Base-by-base conservation (phyloP, 2,113 vertebrate genomes). In the Saguinus midas region DNA sequence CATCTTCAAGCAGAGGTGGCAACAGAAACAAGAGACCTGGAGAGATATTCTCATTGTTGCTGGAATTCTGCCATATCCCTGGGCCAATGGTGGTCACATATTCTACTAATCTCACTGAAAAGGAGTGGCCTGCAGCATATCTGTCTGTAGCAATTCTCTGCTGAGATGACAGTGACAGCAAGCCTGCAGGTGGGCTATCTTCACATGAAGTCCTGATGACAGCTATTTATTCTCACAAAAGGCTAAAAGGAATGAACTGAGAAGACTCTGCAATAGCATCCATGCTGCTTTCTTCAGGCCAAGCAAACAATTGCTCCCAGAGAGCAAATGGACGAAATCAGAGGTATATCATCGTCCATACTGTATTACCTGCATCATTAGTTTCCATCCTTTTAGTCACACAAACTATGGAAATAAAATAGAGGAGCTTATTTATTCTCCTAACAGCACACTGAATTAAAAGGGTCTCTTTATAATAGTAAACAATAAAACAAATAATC, bases 401-500 rank as follows among this genome's bases (percentile, higher is more conserved):
- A 87, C 8, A 37, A 13, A 45, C 37, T 20, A 10, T 6, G 72
- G 23, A 45, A 35, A 89, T 37, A 68, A 94, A 86, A 92, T 20
- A 72, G 18, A 90, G 32, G n/a, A 82, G n/a, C 1, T 40, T 73
- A 4, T 50, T 17, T 25, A 17, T 13, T 16, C 35, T 70, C 16
- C 17, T 27, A 66, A n/a, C 9, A 76, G 37, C 8, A 85, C n/a
- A 68, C 29, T 84, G n/a, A 5, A 68, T 85, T 90, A 82, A 43
- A 68, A 64, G 61, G 12, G 61, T 64, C 27, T 27, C 9, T 68
- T 25, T 81, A 20, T 57, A 73, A 66, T 75, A 80, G 1, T 52
- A 76, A 87, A 35, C 37, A 40, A 68, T 43, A 85, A 18, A 87
- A 79, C 73, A 87, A 92, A 87, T 48, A 13, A 70, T 87, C 61